Conservation (phyloP, 1,140 invertebrate species). For the Oreohelix idahoensis region DNA sequence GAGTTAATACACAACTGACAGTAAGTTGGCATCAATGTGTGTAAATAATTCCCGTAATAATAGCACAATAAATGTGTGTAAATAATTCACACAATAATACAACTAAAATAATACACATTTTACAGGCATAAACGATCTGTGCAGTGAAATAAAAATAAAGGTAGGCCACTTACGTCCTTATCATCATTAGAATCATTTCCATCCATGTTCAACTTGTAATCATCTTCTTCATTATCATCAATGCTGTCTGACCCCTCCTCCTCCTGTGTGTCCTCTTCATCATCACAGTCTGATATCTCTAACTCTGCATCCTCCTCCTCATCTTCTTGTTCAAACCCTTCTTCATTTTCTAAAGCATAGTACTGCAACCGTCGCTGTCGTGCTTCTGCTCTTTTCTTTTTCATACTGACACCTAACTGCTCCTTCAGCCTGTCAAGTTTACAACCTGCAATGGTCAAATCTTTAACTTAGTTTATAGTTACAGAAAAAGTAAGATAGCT, state of each 20-base stretch:
- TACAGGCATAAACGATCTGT: too few species aligned
- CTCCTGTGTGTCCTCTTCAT: not conserved
- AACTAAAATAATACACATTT: too few species aligned
- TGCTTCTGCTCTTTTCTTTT: constrained; percentile 39
- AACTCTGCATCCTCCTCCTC: constrained; percentile 28
- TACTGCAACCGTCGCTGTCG: constrained; percentile 39
- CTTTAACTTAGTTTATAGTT: not conserved
- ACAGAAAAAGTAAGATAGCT: too few species aligned
- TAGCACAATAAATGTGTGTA: too few species aligned
- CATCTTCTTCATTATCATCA: not conserved
- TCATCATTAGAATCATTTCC: constrained; percentile 9
- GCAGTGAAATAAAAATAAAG: too few species aligned
- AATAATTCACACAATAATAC: too few species aligned
- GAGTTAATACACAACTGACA: too few species aligned
- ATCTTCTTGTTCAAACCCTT: constrained; percentile 47
- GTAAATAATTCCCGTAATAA: too few species aligned
- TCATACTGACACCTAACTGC: constrained; percentile 42
- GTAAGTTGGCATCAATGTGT: too few species aligned
- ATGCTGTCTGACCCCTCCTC: not conserved
- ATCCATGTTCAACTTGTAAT: not conserved
- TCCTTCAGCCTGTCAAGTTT: constrained; percentile 40
- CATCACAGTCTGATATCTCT: too few species aligned
- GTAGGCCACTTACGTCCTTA: constrained; percentile 31
- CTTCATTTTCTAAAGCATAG: constrained; percentile 50
- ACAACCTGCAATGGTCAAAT: not conserved